Base-by-base conservation (phyloP, 2,888 invertebrate species). In the Sipha maydis region DNA sequence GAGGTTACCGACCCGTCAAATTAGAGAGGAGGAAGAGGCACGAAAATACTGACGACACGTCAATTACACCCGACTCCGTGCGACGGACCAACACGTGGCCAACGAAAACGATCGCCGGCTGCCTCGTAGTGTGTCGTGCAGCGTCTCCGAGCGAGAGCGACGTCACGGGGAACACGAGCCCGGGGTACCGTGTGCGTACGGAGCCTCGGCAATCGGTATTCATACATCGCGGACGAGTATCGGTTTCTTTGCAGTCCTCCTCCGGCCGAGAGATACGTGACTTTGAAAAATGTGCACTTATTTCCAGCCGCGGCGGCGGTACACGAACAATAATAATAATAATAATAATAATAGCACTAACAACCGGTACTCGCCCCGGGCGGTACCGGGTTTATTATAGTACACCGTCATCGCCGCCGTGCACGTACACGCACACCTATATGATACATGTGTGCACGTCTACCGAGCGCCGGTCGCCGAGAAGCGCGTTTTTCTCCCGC, bases 221-320 rank as follows among this genome's bases (percentile, higher is more conserved):
- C 76, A 25, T 67, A 41, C 48, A 77, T 21, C 75, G 76, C 38
- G 14, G 25, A 48, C 48, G 48, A 61, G 56, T 75, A 83, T 83
- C 75, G 84, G 84, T 84, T 84, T 61, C 84, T 76, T 75, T 48
- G 73, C 79, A 19, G 54, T 31, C 1, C 19, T 54, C 83, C 54
- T 54, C 61, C 21, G 69, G 9, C 3, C 31, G 28, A n/a, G 38
- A 19, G 48, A 71, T 48, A 86, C 86, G 86, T 86, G 86, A 86
- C 86, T 86, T 79, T 79, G 71, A 79, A 86, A 86, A 79, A 84
- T 84, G 38, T 76, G 75, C 84, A 76, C 75, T 83, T 56, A 73
- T 83, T 73, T 38, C 61, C 14, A 25, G 82, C 41, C 82, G 69
- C 28, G n/a, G 82, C 21, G 38, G 28, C 76, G 25, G 19, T 73